A percentile compares a stretch with the other conserved stretches of the same genome.
Evolutionary conservation across 2,888 invertebrate genomes (phyloP).

Genomic region (Hipparchia sbordonii): DNA sequence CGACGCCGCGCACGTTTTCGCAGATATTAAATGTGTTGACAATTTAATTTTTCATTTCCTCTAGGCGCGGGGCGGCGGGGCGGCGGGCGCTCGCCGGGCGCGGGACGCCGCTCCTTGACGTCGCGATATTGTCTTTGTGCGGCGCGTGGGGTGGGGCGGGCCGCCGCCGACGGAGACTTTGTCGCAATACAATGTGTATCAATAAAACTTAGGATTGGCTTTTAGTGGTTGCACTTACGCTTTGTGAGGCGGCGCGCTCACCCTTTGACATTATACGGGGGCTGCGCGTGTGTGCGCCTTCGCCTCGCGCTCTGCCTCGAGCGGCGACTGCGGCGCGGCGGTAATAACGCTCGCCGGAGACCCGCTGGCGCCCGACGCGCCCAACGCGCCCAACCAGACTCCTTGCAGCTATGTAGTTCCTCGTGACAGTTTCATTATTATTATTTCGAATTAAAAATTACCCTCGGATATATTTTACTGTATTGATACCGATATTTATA

Average conservation of each 20-base stretch:
- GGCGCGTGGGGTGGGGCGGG: slow-evolving; percentile 77
- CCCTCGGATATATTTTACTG: too few relatives aligned
- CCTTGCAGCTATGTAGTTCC: not conserved
- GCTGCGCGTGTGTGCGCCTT: slow-evolving; percentile 44
- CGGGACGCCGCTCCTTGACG: slow-evolving; percentile 78
- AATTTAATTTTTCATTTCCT: slow-evolving; percentile 84
- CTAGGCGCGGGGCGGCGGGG: slow-evolving; percentile 59
- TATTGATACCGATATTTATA: too few relatives aligned
- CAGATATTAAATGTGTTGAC: slow-evolving; percentile 84
- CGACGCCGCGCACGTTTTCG: slow-evolving; percentile 81
- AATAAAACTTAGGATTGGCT: slow-evolving; percentile 84
- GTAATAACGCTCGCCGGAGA: slow-evolving; percentile 64
- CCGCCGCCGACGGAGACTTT: slow-evolving; percentile 79
- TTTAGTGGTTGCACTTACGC: slow-evolving; percentile 84
- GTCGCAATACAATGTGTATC: slow-evolving; percentile 84
- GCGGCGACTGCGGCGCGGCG: slow-evolving; percentile 30
- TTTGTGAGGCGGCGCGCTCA: slow-evolving; percentile 81
- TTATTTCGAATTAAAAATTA: too few relatives aligned
- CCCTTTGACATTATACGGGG: slow-evolving; percentile 80
- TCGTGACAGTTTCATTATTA: not conserved
- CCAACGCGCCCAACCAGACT: not conserved
- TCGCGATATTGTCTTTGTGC: slow-evolving; percentile 84
- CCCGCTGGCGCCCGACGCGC: slow-evolving; percentile 57
- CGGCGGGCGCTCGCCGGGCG: slow-evolving; percentile 51
- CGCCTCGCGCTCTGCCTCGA: not conserved